phyloP scores from a whole-genome alignment of 2,797 vertebrate species.

The Chromobotia macracanthus region DNA sequence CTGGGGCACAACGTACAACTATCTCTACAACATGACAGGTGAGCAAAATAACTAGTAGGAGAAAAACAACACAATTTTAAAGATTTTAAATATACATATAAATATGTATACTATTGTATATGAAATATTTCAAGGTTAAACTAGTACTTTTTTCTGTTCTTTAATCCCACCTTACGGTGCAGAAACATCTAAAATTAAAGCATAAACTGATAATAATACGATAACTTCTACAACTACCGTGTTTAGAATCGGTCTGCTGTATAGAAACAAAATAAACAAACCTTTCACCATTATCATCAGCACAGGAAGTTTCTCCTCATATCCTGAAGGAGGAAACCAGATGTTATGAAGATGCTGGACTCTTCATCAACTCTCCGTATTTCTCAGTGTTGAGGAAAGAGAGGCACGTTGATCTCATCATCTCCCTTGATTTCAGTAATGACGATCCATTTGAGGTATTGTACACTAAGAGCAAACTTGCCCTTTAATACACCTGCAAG shows the following conservation, averaged over 20 bases:
- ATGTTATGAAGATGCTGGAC: conserved; percentile 1
- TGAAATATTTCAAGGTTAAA: too few relatives aligned
- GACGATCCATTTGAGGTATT: conserved; percentile 18
- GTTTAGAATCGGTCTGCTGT: too few relatives aligned
- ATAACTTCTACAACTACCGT: too few relatives aligned
- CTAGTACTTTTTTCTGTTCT: too few relatives aligned
- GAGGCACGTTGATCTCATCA: conserved; percentile 27
- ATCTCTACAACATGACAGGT: conserved; percentile 34
- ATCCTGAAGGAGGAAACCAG: not conserved
- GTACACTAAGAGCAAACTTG: not conserved
- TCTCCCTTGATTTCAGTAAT: conserved; percentile 36
- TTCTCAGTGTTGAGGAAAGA: conserved; percentile 26
- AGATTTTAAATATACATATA: not conserved
- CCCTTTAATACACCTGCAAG: not conserved
- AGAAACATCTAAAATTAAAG: too few relatives aligned
- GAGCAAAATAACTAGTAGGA: not conserved
- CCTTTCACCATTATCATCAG: not conserved
- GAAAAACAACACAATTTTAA: not conserved
- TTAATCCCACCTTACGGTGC: too few relatives aligned
- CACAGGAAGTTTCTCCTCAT: not conserved
- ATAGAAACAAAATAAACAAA: too few relatives aligned
- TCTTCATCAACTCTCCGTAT: conserved; percentile 29
- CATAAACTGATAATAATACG: too few relatives aligned
- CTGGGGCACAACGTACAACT: conserved; percentile 49
- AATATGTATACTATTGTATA: too few relatives aligned